phyloP scores from a whole-genome alignment of 2,888 invertebrate species.

The Drosophila monieri region DNA sequence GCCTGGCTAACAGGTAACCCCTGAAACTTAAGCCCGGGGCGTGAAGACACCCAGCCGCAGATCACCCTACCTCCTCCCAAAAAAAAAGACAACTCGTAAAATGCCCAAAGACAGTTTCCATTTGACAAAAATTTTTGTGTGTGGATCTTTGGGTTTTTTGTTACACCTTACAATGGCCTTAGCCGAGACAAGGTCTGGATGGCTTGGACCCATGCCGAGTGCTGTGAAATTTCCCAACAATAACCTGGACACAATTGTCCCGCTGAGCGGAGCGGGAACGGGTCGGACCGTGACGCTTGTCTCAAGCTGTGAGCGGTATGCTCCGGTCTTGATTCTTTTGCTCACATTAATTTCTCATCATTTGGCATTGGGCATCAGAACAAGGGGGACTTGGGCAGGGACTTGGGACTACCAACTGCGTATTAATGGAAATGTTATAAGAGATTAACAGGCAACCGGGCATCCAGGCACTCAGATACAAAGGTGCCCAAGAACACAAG shows the following conservation, averaged over 20 bases:
- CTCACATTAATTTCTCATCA: constrained; percentile 80
- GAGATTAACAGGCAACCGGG: constrained; percentile 61
- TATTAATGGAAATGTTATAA: constrained; percentile 77
- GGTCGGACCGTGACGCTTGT: constrained; percentile 61
- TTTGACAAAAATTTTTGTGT: constrained; percentile 73
- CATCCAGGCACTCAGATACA: constrained; percentile 24
- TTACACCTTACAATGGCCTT: constrained; percentile 75
- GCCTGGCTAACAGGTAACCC: constrained; percentile 34
- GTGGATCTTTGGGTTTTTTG: constrained; percentile 65
- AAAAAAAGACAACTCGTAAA: constrained; percentile 27
- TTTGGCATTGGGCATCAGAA: constrained; percentile 43
- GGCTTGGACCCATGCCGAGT: constrained; percentile 65
- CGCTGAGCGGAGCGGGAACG: constrained; percentile 58
- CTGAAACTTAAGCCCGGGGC: constrained; percentile 48
- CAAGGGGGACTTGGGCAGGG: constrained; percentile 10
- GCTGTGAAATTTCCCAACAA: constrained; percentile 78
- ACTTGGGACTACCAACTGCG: constrained; percentile 66
- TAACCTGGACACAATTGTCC: constrained; percentile 68
- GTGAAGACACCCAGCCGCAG: constrained; percentile 63
- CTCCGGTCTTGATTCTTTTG: constrained; percentile 47
- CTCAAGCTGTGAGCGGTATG: constrained; percentile 61
- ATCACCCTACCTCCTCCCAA: constrained; percentile 30
- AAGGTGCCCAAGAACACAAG: constrained; percentile 28
- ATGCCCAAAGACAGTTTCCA: constrained; percentile 60
- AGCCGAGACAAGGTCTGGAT: constrained; percentile 1